phyloP scores from a whole-genome alignment of 2,797 vertebrate genomes.

The Syncerus caffer region DNA sequence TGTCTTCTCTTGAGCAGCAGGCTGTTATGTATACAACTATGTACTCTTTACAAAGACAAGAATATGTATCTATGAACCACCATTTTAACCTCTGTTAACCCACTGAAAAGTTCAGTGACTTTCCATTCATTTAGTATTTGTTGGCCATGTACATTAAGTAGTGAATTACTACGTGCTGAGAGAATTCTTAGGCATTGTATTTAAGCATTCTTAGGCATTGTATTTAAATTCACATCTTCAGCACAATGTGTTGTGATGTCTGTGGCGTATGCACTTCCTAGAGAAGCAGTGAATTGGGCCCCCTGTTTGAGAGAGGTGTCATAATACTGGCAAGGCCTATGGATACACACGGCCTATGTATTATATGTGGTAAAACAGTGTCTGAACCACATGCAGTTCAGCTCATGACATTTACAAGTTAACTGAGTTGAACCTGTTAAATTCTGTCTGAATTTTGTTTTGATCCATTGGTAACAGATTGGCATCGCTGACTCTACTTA shows the following conservation, averaged over 20 bases:
- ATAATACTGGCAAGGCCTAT: background rate
- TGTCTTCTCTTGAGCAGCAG: background rate
- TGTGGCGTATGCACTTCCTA: background rate
- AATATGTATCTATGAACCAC: background rate
- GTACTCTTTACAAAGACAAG: background rate
- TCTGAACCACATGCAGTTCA: slow-evolving; percentile 39
- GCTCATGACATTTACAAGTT: slow-evolving; percentile 53
- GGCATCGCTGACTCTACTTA: background rate
- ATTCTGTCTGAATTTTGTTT: slow-evolving; percentile 9
- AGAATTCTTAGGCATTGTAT: slow-evolving; percentile 21
- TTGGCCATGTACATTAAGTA: background rate
- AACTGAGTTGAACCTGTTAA: slow-evolving; percentile 39
- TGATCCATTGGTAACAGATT: background rate
- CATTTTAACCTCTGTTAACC: slow-evolving; percentile 1
- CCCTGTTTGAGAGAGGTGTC: slow-evolving; percentile 41
- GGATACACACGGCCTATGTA: background rate
- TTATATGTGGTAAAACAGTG: slow-evolving; percentile 28
- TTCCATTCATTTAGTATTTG: background rate
- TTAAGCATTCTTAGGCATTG: slow-evolving; percentile 38
- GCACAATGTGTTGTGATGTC: background rate
- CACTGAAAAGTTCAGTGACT: background rate
- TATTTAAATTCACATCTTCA: slow-evolving; percentile 47
- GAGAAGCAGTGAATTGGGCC: slow-evolving; percentile 36
- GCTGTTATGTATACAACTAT: background rate
- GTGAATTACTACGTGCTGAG: background rate